A percentile compares a stretch with the other conserved stretches of the same genome.
phyloP scores from a whole-genome alignment of 2,113 vertebrate species.

The Zapus hudsonius region DNA sequence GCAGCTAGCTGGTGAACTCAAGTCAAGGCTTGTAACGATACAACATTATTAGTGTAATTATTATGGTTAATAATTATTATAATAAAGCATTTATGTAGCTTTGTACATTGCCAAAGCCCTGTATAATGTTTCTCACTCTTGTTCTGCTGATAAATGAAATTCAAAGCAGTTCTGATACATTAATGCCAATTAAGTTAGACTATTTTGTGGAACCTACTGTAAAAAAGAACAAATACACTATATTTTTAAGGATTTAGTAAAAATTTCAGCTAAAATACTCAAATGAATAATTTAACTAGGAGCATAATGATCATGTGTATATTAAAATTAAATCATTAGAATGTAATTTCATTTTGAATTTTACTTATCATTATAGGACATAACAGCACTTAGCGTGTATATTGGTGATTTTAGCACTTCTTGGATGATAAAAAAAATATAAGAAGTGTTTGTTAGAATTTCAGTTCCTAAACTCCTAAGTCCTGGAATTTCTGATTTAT shows the following conservation, averaged over 20 bases:
- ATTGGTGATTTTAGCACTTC: constrained; percentile 15
- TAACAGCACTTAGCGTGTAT: neutral
- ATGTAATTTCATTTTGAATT: constrained; percentile 41
- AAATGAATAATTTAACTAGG: constrained; percentile 23
- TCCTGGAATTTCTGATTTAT: constrained; percentile 47
- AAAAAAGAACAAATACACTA: constrained; percentile 55
- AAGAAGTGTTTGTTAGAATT: constrained; percentile 57
- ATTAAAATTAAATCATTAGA: constrained; percentile 48
- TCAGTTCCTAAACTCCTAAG: constrained; percentile 11
- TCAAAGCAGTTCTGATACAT: constrained; percentile 40
- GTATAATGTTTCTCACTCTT: constrained; percentile 42
- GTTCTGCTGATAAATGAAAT: constrained; percentile 38
- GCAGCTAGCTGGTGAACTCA: constrained; percentile 36
- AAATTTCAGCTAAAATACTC: constrained; percentile 43
- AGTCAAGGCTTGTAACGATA: constrained; percentile 50
- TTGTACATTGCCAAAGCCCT: constrained; percentile 43
- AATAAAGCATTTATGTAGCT: constrained; percentile 52
- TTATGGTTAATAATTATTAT: constrained; percentile 64
- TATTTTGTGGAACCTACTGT: constrained; percentile 8
- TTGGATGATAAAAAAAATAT: constrained; percentile 31
- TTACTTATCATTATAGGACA: constrained; percentile 7
- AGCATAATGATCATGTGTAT: neutral
- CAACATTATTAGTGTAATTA: constrained; percentile 54
- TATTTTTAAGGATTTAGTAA: constrained; percentile 52
- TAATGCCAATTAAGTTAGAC: constrained; percentile 48